These are phyloP conservation scores for Sesamia nonagrioides DNA, from an alignment of 1,140 invertebrate species.

Conservation along the genomic window DNA sequence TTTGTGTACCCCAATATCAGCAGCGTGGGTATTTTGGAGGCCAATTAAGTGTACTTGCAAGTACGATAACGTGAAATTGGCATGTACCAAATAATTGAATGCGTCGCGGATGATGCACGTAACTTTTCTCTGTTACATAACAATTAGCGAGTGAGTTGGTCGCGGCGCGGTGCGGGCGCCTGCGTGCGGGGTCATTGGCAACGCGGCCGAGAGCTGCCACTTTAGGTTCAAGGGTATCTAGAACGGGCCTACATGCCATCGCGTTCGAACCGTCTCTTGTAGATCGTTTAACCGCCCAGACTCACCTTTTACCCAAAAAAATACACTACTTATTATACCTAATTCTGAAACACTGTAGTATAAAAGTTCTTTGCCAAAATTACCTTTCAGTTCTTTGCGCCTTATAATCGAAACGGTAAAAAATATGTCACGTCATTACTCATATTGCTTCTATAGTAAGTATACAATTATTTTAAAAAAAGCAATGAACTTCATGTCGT, in stretches of 20 bases:
- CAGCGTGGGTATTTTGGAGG: conserved; percentile 63
- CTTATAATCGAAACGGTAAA: conserved; percentile 3
- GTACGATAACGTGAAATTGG: conserved; percentile 62
- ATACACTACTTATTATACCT: neutral
- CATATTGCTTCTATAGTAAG: neutral
- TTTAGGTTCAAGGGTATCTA: conserved; percentile 85
- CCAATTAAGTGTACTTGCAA: conserved; percentile 61
- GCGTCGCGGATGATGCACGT: conserved; percentile 57
- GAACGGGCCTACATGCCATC: conserved; percentile 73
- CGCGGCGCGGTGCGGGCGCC: conserved; percentile 62
- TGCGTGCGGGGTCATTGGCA: conserved; percentile 83
- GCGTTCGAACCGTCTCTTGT: neutral
- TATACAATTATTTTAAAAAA: neutral
- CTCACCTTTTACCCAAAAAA: neutral
- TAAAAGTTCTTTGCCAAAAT: neutral
- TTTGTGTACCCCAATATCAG: conserved; percentile 80
- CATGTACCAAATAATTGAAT: conserved; percentile 70
- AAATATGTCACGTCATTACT: neutral
- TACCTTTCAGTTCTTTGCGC: conserved; percentile 1
- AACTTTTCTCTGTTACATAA: conserved; percentile 82
- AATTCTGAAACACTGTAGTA: neutral
- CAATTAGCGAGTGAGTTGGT: conserved; percentile 78
- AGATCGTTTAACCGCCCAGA: neutral
- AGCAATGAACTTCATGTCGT: neutral
- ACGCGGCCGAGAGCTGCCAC: conserved; percentile 82